phyloP scores from a whole-genome alignment of 2,797 vertebrate genomes.

The Syngnathus acus region DNA sequence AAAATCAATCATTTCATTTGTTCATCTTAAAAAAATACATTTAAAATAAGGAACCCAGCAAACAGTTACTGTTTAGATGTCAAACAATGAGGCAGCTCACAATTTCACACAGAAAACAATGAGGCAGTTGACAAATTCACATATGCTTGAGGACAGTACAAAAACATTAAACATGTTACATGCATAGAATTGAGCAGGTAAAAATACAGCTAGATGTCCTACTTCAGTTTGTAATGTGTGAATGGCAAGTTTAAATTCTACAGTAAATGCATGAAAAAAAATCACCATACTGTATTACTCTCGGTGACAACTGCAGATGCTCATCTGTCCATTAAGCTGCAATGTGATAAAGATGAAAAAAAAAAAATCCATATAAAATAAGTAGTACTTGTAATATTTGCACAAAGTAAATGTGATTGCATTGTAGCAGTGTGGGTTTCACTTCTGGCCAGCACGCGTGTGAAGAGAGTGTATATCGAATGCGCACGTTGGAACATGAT shows the following conservation, averaged over 20 bases:
- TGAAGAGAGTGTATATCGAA: no score
- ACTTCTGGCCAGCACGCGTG: background rate
- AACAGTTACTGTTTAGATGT: background rate
- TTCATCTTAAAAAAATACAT: background rate
- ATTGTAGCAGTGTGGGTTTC: background rate
- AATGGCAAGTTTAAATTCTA: background rate
- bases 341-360: background rate
- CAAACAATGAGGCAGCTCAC: constrained; percentile 13
- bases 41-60: background rate
- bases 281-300: background rate
- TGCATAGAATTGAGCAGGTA: background rate
- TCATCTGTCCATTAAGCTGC: background rate
- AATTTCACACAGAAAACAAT: background rate
- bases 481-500: no score
- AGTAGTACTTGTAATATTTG: background rate
- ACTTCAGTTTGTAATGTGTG: background rate
- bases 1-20: background rate
- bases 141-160: background rate
- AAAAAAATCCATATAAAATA: background rate
- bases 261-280: background rate
- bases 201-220: background rate
- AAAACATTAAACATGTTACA: constrained; percentile 18
- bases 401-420: background rate
- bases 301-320: background rate
- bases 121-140: background rate